These are phyloP conservation scores for Panulirus ornatus DNA, from an alignment of 1,140 invertebrate species.

Conservation along the genomic window DNA sequence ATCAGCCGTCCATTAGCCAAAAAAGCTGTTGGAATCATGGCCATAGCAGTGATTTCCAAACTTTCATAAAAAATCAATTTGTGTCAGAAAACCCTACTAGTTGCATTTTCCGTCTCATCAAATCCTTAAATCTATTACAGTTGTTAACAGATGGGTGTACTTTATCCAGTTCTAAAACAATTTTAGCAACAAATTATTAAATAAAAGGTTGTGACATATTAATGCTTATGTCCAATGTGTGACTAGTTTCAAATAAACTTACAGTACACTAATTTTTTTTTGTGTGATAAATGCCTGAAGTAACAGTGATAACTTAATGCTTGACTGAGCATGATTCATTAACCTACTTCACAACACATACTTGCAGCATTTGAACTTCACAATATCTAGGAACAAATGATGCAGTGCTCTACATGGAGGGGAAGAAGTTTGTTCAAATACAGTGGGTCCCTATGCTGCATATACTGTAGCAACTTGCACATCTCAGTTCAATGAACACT, in stretches of 20 bases:
- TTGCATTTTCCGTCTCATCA: no score
- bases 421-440: slow-evolving; percentile 8
- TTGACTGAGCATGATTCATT: slow-evolving; percentile 30
- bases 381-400: slow-evolving; percentile 28
- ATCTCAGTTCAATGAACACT: slow-evolving; percentile 9
- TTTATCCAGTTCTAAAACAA: neutral
- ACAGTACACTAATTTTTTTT: slow-evolving; percentile 16
- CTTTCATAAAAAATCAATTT: no score
- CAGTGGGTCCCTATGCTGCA: slow-evolving; percentile 5
- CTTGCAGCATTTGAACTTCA: slow-evolving; percentile 53
- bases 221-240: slow-evolving; percentile 50
- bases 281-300: slow-evolving; percentile 49
- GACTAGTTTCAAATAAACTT: slow-evolving; percentile 58
- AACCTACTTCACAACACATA: slow-evolving; percentile 64
- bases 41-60: no score
- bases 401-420: slow-evolving; percentile 28
- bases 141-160: no score
- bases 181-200: neutral
- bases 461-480: slow-evolving; percentile 24
- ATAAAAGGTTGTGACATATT: slow-evolving; percentile 61
- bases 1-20: no score
- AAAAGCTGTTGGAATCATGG: no score
- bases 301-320: neutral
- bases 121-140: no score
- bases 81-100: no score